Base-by-base conservation (phyloP, 2,113 vertebrate genomes). In the Lampris incognitus region DNA sequence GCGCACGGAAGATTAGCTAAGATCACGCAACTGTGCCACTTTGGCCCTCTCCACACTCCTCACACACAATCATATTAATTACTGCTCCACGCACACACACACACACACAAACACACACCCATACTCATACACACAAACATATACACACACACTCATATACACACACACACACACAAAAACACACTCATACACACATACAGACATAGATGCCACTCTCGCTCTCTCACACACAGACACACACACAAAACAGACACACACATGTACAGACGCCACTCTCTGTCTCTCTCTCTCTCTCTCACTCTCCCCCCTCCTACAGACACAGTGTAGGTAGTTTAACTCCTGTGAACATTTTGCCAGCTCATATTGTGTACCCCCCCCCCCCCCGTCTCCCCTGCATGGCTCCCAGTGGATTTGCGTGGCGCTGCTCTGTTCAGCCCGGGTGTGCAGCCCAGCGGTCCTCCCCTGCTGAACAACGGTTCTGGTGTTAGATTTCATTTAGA, bases 401-500 rank as follows among this genome's bases (percentile, higher is more conserved):
- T 85, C 59, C 10, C 66, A 49, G 77, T 88, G 86, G 82, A 84
- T 86, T 87, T 87, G 82, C 82, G 79, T 65, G 78, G 41, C 42
- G 36, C 79, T 85, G 83, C 88, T 79, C 76, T 64, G 61, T 90
- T 91, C 87, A 84, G 85, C 88, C 85, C 82, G 65, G 67, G 83
- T 84, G 85, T 77, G 9, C 75, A 57, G 81, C 85, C 85, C 70
- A 80, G 69, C 87, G 68, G 76, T 79, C 69, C 66, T 51, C 86
- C 84, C 79, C 87, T 73, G 66, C 76, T 80, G 85, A 85, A 85
- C 85, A 78, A 39, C 24, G 78, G 76, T 63, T 62, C 76, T 42
- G 46, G 80, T 82, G 78, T 91, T 87, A 83, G 75, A 89, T 91
- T 91, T 83, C 86, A 88, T 87, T 89, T 89, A 81, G 83, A 87